Evolutionary conservation across 1,140 invertebrate species (phyloP), one percentile per base, ranked within the genome.

Genomic region (Artemia franciscana): DNA sequence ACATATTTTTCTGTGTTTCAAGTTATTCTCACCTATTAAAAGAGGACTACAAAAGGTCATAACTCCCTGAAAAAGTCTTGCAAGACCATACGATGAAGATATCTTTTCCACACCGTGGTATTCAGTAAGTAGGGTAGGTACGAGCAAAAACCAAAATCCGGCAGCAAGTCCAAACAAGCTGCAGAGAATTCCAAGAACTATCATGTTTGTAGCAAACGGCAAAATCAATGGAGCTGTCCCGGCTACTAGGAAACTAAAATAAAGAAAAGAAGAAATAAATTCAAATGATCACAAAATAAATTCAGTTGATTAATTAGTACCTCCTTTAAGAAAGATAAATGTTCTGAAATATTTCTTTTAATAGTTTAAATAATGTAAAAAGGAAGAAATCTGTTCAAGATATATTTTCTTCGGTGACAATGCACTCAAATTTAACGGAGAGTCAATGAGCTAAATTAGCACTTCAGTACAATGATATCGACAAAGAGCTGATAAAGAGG

Each of bases 61-160:
- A n/a, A 84, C 71, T 64, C 82, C 83, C 72, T 84, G 83, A 69
- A 84, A 83, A 78, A 84, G 82, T 23, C 83, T 73, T 2, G 84
- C 80, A 23, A 85, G 74, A 4, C 83, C 83, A 67, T 84, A 85
- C 18, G 80, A 83, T 5, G 82, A 84, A 51, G 81, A 82, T 64
- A 85, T 83, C 60, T 80, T 77, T 30, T 84, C 82, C 1, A 78
- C 82, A 3, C 83, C 83, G 66, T 84, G 84, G 21, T 84, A 76
- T 69, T 84, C 82, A 1, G 82, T 81, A 23, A 85, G 74, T 23
- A 85, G 71, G 18, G 84, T 82, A 1, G 83, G 83, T 63, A 85
- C 81, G 26, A 85, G 69, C 3, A 85, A 77, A 68, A 84, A 84
- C 83, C 83, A 85, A 68, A 81, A 81, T 5, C 83, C 83, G 26